Evolutionary conservation across 2,113 vertebrate species (phyloP).

Genomic region (Hepsetus odoe): DNA sequence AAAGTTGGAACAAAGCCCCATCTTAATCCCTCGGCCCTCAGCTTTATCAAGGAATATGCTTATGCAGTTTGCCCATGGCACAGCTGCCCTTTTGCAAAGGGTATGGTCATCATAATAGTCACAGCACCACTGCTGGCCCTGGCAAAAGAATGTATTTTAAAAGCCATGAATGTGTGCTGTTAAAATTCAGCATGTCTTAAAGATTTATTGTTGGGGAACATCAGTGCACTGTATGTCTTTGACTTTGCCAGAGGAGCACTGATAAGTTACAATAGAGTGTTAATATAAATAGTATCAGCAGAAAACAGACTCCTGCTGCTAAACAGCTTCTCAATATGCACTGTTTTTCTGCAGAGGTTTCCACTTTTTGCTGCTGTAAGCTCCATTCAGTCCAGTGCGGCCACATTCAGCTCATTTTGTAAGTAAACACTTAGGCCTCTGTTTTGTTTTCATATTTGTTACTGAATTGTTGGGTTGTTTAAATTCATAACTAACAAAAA

Average conservation of each 20-base stretch:
- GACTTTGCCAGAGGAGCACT: slow-evolving; percentile 21
- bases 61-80: slow-evolving; percentile 12
- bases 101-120: not conserved
- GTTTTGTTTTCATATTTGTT: not conserved
- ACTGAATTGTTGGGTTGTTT: not conserved
- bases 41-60: slow-evolving; percentile 2
- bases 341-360: not conserved
- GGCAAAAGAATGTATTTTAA: not conserved
- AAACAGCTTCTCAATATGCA: not conserved
- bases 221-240: not conserved
- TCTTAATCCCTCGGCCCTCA: not conserved
- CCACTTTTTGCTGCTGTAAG: not conserved
- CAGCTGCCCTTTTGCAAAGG: not conserved
- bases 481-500: not conserved
- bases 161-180: not conserved
- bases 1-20: not conserved
- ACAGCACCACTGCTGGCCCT: not conserved
- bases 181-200: slow-evolving; percentile 6
- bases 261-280: slow-evolving; percentile 5
- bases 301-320: slow-evolving; percentile 8
- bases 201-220: slow-evolving; percentile 2
- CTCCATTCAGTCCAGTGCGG: not conserved
- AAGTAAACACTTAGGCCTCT: not conserved
- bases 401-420: not conserved
- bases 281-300: slow-evolving; percentile 19